phyloP scores from a whole-genome alignment of 1,140 invertebrate species.

The Holcopasites calliopsidis region DNA sequence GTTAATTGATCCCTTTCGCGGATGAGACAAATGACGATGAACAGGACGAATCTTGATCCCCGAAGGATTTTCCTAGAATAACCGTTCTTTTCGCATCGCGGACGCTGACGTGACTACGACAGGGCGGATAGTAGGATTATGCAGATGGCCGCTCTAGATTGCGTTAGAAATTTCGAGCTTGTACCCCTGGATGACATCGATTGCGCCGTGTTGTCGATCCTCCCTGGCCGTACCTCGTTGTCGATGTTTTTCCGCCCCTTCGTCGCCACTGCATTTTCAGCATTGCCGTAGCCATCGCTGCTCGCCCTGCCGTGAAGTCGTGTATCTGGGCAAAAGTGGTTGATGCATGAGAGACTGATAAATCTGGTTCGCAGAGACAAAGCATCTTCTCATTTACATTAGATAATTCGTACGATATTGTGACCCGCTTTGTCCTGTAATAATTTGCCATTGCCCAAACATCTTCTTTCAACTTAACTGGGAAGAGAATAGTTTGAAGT shows the following conservation, averaged over 20 bases:
- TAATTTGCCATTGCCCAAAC: too few relatives aligned
- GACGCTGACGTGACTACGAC: constrained; percentile 53
- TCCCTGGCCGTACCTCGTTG: constrained; percentile 52
- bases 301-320: constrained; percentile 27
- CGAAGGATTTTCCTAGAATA: constrained; percentile 36
- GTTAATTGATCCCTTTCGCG: constrained; percentile 58
- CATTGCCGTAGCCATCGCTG: constrained; percentile 36
- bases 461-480: too few relatives aligned
- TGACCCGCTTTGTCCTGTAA: background rate
- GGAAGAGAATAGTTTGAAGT: too few relatives aligned
- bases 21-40: constrained; percentile 46
- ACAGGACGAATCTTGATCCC: constrained; percentile 37
- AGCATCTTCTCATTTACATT: background rate
- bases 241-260: constrained; percentile 47
- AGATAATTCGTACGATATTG: background rate
- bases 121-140: constrained; percentile 55
- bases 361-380: background rate
- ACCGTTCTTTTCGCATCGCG: constrained; percentile 17
- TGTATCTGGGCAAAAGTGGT: constrained; percentile 42
- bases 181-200: constrained; percentile 74
- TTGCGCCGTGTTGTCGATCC: constrained; percentile 74
- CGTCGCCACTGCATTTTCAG: constrained; percentile 45
- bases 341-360: background rate
- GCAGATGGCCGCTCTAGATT: constrained; percentile 43
- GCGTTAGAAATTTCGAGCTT: constrained; percentile 25